These are phyloP conservation scores for Pterophyllum scalare DNA, from an alignment of 2,113 vertebrate genomes.

Conservation along the genomic window DNA sequence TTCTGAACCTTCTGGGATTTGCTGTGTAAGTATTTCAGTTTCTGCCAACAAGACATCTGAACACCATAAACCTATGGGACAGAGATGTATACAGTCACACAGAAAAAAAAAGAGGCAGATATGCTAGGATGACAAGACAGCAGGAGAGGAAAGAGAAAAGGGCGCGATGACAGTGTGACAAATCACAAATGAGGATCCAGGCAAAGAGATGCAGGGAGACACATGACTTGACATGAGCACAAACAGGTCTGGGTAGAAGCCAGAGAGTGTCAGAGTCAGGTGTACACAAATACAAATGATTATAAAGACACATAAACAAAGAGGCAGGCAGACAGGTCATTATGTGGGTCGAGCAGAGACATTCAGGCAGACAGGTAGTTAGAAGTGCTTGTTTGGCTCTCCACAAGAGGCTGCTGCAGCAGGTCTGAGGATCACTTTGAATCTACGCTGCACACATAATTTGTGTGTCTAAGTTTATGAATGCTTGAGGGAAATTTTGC, in stretches of 20 bases:
- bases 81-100: not conserved
- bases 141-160: not conserved
- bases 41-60: not conserved
- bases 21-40: constrained; percentile 15
- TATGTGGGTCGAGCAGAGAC: constrained; percentile 41
- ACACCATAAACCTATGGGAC: constrained; percentile 11
- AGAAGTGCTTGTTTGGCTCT: constrained; percentile 64
- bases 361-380: constrained; percentile 37
- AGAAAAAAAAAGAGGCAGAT: not conserved
- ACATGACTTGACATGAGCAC: constrained; percentile 33
- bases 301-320: constrained; percentile 17
- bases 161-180: constrained; percentile 6
- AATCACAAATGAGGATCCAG: constrained; percentile 25
- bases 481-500: not conserved
- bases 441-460: not conserved
- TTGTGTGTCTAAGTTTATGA: not conserved
- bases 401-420: constrained; percentile 52
- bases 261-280: constrained; percentile 26
- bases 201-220: constrained; percentile 8
- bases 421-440: constrained; percentile 22
- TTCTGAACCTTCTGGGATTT: constrained; percentile 19
- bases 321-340: constrained; percentile 25
- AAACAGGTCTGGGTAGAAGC: constrained; percentile 39
- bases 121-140: not conserved
- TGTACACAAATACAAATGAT: constrained; percentile 16